Evolutionary conservation across 1,140 invertebrate genomes (phyloP), one percentile per base, ranked within the genome.

Genomic region (Drosophila littoralis): DNA sequence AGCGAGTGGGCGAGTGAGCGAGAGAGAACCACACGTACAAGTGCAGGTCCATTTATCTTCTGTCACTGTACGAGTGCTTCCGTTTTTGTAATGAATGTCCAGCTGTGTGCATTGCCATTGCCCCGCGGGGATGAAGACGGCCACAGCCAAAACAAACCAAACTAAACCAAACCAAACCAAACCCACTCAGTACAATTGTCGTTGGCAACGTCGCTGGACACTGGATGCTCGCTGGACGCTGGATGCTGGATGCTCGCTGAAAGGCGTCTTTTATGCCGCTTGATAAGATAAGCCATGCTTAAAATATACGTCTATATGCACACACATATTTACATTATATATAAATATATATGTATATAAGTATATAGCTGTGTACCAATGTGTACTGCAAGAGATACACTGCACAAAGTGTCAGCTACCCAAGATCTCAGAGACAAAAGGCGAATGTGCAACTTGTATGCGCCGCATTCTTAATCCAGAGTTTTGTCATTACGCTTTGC

Each of bases 41-140:
- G 83, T 86, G 83, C 79, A 86, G 84, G 76, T 83, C 83, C 83
- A 86, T 86, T 86, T 86, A 86, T 86, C 83, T 86, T 86, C 84
- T 86, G 83, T 86, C 83, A 86, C 82, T 89, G 83, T 83, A 74
- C 77, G 84, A 86, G 83, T 86, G 84, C 77, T 86, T 86, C 83
- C 83, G 83, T 86, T 86, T 86, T 89, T 88, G 83, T 86, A 86
- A 86, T 86, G 83, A 86, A 86, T 86, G 84, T 86, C 83, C 83
- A 86, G 83, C 84, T 86, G 83, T 86, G 83, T 88, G 84, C 76
- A 88, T 79, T 83, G 70, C 70, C 70, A 59, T 35, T 51, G 75
- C 83, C 82, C 83, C 78, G 75, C 83, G 72, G 82, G 75, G 69
- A 76, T 32, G 42, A 32, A 63, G 54, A 40, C 63, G 60, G 43